A percentile compares a stretch with the other conserved stretches of the same genome.
These are phyloP conservation scores for Garrulus glandarius DNA, from an alignment of 2,797 vertebrate species.

Conservation along the genomic window DNA sequence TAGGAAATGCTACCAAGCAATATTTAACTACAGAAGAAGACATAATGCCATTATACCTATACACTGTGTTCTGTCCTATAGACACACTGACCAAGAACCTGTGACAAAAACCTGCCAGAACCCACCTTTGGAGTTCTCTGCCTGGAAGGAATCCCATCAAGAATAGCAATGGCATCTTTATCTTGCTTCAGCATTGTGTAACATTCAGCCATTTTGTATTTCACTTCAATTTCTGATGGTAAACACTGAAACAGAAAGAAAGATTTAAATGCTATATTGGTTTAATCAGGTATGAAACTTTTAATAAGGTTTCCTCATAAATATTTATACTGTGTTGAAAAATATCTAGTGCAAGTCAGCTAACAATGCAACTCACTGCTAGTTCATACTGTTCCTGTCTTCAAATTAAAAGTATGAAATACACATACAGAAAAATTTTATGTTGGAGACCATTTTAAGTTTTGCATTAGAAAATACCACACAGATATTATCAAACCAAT, in stretches of 20 bases:
- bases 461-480: neutral
- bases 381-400: neutral
- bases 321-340: neutral
- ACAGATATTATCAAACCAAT: neutral
- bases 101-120: neutral
- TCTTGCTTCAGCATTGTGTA: constrained; percentile 97
- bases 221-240: constrained; percentile 97
- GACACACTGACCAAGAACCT: neutral
- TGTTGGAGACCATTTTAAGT: neutral
- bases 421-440: neutral
- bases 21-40: neutral
- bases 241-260: constrained; percentile 80
- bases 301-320: neutral
- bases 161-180: constrained; percentile 96
- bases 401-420: neutral
- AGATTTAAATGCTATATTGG: rapidly evolving
- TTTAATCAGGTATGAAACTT: neutral
- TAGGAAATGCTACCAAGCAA: neutral
- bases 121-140: constrained; percentile 95
- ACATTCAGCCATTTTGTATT: constrained; percentile 99
- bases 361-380: neutral
- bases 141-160: constrained; percentile 95
- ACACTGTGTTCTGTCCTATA: neutral
- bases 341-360: neutral
- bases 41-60: neutral